Conservation (phyloP, 1,140 invertebrate genomes). For the Dolichoris vasculosae region DNA sequence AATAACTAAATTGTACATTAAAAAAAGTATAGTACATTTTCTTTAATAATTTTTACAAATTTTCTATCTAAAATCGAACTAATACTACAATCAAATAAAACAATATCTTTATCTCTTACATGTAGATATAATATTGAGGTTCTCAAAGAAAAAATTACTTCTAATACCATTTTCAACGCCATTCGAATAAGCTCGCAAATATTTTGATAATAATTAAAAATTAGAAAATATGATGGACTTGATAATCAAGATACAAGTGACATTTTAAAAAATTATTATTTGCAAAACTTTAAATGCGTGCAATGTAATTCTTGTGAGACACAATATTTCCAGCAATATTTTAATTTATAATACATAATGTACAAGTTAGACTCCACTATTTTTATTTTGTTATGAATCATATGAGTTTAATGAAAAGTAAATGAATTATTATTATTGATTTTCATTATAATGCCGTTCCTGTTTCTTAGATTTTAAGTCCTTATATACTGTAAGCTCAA, state of each 20-base stretch:
- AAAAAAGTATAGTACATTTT: background rate
- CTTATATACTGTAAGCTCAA: background rate
- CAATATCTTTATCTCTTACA: background rate
- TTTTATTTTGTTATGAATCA: background rate
- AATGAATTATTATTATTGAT: background rate
- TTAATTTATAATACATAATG: background rate
- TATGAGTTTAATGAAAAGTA: background rate
- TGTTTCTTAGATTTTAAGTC: background rate
- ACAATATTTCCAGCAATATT: background rate
- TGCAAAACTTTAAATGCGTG: background rate
- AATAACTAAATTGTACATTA: background rate
- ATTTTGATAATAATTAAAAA: background rate
- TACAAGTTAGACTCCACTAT: background rate
- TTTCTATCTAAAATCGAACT: background rate
- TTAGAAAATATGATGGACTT: background rate
- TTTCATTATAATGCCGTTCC: background rate
- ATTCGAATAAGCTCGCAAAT: slow-evolving; percentile 13
- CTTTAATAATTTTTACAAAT: background rate
- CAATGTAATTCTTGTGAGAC: background rate
- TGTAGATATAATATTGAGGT: background rate
- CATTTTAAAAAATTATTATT: background rate
- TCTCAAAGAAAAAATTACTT: background rate
- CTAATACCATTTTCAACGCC: background rate
- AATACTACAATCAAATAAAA: background rate
- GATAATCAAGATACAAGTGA: background rate